Percentiles rank a stretch among this genome's conserved stretches.
Conservation (phyloP, 2,888 invertebrate species). For the Zygogramma bicolorata region DNA sequence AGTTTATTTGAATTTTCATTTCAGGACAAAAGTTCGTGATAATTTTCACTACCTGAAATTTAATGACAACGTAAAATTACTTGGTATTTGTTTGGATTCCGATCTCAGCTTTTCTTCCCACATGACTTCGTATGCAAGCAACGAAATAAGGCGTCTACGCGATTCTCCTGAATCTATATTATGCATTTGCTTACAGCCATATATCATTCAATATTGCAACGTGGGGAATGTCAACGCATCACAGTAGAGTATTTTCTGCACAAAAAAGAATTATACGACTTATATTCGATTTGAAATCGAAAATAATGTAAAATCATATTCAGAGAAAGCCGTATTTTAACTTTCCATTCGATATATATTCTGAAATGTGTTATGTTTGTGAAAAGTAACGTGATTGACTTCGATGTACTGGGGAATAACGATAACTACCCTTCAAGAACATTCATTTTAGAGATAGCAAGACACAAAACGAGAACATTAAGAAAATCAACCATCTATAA, state of each 20-base stretch:
- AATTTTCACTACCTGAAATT: background rate
- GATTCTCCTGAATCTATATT: slow-evolving; percentile 11
- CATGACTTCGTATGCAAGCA: background rate
- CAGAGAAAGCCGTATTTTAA: background rate
- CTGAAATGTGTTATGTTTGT: slow-evolving; percentile 6
- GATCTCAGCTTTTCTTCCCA: background rate
- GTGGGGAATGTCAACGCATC: background rate
- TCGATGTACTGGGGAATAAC: background rate
- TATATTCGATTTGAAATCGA: background rate
- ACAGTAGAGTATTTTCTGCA: background rate
- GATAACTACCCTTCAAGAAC: background rate
- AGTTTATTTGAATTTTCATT: slow-evolving; percentile 1
- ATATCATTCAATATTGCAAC: slow-evolving; percentile 9
- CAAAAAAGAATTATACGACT: background rate
- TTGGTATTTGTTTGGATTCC: slow-evolving; percentile 11
- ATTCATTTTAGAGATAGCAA: background rate
- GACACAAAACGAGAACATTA: background rate
- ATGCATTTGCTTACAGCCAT: slow-evolving; percentile 13
- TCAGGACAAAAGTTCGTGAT: background rate
- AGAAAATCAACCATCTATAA: background rate
- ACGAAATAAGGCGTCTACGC: background rate
- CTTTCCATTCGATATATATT: background rate
- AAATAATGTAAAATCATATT: too few relatives aligned
- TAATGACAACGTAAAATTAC: background rate
- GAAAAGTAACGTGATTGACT: background rate